Base-by-base conservation (phyloP, 53 echinoderm and acorn worm genomes). In the Patiria pectinifera region DNA sequence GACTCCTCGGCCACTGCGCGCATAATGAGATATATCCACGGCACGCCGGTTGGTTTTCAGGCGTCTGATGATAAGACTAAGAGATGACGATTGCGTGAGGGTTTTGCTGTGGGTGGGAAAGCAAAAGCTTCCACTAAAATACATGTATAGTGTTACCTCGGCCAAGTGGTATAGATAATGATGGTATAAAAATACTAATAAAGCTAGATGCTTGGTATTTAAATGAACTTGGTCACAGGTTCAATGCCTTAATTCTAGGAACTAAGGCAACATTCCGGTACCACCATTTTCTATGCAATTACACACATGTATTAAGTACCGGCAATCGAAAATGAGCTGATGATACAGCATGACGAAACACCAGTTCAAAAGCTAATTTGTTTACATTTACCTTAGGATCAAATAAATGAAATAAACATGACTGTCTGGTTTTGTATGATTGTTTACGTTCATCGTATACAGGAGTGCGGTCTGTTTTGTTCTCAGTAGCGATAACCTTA, bases 21-120 rank as follows among this genome's bases (percentile, higher is more conserved):
- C 46, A 62, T 85, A 69, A 69, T 85, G 85, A 85, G 83, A 53
- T 5, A 53, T 53, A 53, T 82, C n/a, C 26, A n/a, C 18, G 62
- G 60, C 62, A 53, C 53, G 2, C 11, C 16, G 62, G 35, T 35
- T 62, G 35, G 3, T 24, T 66, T 13, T 18, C 66, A 66, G 66
- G 10, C 19, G 12, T 66, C 66, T 18, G 66, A 11, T 6, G 53
- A 53, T 53, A 6, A 53, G 53, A 53, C 53, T 66, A 66, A 16
- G 66, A 66, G 66, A 66, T 66, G 12, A 15, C 14, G 10, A 66
- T 60, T 60, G 8, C 60, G 60, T 18, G 66, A 66, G 15, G 14
- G 53, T 53, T 53, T 35, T 53, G 8, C 53, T 53, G 53, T 8
- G 53, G 3, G 66, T 66, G 66, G 66, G 19, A 66, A 66, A 6